A percentile compares a stretch with the other conserved stretches of the same genome.
These are phyloP conservation scores for Sebastes cheni DNA, from an alignment of 2,797 vertebrate species.

Conservation along the genomic window DNA sequence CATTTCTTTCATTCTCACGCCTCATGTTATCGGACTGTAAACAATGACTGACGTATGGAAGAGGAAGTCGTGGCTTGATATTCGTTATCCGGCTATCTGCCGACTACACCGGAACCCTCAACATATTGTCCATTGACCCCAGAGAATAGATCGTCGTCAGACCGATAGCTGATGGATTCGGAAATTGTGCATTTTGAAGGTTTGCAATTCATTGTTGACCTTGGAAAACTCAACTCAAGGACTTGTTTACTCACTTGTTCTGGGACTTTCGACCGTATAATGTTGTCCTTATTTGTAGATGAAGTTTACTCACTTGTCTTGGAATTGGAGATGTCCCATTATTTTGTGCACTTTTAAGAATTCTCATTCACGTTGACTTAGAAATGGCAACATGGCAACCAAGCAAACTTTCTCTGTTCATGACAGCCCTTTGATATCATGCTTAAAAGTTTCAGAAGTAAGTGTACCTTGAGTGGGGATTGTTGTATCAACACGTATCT, in stretches of 20 bases:
- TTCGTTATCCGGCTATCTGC: background rate
- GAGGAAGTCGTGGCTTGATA: background rate
- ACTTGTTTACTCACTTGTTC: no score
- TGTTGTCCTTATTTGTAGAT: no score
- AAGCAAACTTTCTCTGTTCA: no score
- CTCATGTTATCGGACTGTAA: background rate
- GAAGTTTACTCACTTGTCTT: no score
- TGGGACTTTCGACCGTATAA: no score
- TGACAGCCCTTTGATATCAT: no score
- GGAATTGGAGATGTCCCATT: no score
- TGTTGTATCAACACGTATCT: background rate
- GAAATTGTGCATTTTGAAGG: no score
- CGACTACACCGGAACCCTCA: background rate
- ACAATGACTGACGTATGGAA: background rate
- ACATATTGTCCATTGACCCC: background rate
- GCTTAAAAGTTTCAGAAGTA: background rate
- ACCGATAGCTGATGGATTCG: background rate
- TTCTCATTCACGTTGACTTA: no score
- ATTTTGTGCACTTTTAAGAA: no score
- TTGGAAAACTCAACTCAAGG: background rate
- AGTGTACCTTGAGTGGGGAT: background rate
- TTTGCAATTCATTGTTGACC: background rate
- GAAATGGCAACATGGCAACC: no score
- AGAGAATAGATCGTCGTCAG: background rate
- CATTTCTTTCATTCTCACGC: background rate